Conservation (phyloP, 2,797 vertebrate genomes). For the Megalops cyprinoides region DNA sequence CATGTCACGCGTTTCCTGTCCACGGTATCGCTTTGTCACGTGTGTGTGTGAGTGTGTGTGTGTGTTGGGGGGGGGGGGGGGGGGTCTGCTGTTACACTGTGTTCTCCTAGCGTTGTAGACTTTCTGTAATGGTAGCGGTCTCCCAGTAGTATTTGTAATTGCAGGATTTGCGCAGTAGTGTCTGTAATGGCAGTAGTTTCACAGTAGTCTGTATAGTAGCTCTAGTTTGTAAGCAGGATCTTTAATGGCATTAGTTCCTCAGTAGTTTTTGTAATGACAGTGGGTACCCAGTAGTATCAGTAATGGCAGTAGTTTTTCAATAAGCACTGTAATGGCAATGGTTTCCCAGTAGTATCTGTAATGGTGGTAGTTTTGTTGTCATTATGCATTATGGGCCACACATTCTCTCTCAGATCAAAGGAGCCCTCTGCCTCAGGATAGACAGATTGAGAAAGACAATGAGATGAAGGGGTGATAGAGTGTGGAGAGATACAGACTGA, state of each 20-base stretch:
- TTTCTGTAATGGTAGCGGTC: background rate
- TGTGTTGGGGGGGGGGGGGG: conserved; percentile 17
- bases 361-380: too few relatives aligned
- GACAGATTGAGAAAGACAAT: conserved; percentile 36
- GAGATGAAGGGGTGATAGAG: too few relatives aligned
- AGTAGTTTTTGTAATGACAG: too few relatives aligned
- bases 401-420: conserved; percentile 76
- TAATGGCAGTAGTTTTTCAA: too few relatives aligned
- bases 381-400: conserved; percentile 76
- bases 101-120: too few relatives aligned
- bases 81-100: too few relatives aligned
- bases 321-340: too few relatives aligned
- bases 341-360: too few relatives aligned
- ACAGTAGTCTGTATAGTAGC: background rate
- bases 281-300: too few relatives aligned
- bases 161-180: background rate
- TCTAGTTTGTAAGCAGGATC: too few relatives aligned
- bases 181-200: background rate
- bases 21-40: conserved; percentile 25
- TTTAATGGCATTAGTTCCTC: background rate
- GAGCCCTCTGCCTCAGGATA: conserved; percentile 62
- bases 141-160: background rate
- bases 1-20: conserved; percentile 29
- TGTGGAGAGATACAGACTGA: conserved; percentile 33
- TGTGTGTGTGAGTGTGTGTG: conserved; percentile 33